Evolutionary conservation across 2,113 vertebrate species (phyloP).

Genomic region (Zosterops lateralis): DNA sequence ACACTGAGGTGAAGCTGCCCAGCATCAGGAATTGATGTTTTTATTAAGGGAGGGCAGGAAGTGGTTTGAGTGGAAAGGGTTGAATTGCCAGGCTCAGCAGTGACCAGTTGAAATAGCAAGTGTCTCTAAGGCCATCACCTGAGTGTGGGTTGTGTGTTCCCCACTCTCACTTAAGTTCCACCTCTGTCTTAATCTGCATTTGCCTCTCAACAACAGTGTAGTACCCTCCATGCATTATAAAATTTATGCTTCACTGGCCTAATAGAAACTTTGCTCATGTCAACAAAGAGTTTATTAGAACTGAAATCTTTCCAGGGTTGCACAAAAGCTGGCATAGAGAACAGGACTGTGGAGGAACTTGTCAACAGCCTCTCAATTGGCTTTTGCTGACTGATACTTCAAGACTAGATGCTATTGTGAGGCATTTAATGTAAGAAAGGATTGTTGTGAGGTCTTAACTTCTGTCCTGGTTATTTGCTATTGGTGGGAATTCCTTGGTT

Average conservation of each 20-base stretch:
- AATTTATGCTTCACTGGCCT: background rate
- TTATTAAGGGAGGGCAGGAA: background rate
- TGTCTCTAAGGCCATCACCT: background rate
- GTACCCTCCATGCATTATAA: background rate
- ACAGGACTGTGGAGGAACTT: background rate
- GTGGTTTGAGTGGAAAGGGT: background rate
- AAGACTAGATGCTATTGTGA: background rate
- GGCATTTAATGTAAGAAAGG: background rate
- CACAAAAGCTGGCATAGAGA: background rate
- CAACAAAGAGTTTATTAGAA: background rate
- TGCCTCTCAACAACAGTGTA: background rate
- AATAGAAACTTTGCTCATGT: background rate
- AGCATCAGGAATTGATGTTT: background rate
- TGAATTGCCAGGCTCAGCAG: background rate
- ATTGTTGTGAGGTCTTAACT: background rate
- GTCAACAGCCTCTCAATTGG: constrained; percentile 14
- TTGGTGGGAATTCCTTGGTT: background rate
- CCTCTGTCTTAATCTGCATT: background rate
- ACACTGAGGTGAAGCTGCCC: background rate
- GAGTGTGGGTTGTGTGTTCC: background rate
- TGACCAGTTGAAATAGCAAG: background rate
- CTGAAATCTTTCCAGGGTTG: background rate
- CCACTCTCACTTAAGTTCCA: background rate
- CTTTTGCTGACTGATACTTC: constrained; percentile 1
- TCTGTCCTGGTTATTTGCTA: background rate